Base-by-base conservation (phyloP, 2,113 vertebrate species). In the Callipepla squamata region DNA sequence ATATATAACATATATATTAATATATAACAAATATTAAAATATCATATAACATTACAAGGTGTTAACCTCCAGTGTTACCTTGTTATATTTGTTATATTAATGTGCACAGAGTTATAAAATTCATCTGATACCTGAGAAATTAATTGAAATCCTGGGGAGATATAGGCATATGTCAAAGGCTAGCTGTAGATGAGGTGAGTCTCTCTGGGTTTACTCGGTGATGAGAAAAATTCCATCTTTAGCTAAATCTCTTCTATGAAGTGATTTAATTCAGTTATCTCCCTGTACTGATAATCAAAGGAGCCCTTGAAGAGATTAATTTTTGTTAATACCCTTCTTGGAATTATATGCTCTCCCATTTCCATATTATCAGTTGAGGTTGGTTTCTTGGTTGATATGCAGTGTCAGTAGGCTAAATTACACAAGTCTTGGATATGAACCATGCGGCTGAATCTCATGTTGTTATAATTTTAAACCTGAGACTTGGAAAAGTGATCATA, bases 181-280 rank as follows among this genome's bases (percentile, higher is more conserved):
- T 68, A n/a, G 16, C 23, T 45, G 44, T 76, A 63, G 61, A 19
- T 45, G 38, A 85, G 42, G 22, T 38, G 70, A 62, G 18, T 87
- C 75, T 87, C 85, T 15, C 9, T 59, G 70, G 61, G 9, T 63
- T 90, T 78, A 12, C 16, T 79, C 26, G n/a, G 42, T 53, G 85
- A 63, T 30, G 11, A 9, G 40, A 58, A 38, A 75, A 51, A 20
- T 66, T 85, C 61, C 26, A 10, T 42, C 45, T 77, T 65, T 30
- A 58, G n/a, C 50, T 66, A 75, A n/a, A 87, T 90, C 82, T 93
- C 69, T 30, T 67, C 70, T 62, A 22, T 80, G 85, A 81, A 66
- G 66, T 32, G 40, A 75, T 81, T 87, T 87, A 91, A 67, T 81
- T 93, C 36, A 58, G 36, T 81, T 81, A 69, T 34, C 87, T 91